A percentile compares a stretch with the other conserved stretches of the same genome.
These are phyloP conservation scores for Trileptium ribeirensis DNA, from an alignment of 2,888 invertebrate genomes.

Conservation along the genomic window DNA sequence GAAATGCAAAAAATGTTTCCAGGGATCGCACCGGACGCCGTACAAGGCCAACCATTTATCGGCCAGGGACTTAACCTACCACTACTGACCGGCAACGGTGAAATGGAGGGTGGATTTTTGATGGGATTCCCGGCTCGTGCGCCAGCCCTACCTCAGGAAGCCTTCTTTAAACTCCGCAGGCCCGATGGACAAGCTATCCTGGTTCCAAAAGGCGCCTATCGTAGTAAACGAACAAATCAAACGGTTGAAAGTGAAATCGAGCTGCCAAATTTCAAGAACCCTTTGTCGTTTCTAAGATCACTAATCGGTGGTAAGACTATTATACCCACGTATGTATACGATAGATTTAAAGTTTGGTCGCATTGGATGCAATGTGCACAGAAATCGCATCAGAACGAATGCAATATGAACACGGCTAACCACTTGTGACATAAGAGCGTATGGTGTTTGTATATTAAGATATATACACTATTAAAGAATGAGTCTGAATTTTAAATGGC, in stretches of 20 bases:
- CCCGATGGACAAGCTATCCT: not conserved
- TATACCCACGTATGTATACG: too few species aligned
- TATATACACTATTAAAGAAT: too few species aligned
- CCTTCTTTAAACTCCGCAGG: not conserved
- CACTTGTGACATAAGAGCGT: too few species aligned
- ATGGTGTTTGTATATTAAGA: too few species aligned
- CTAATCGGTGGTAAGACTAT: too few species aligned
- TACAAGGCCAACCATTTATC: not conserved
- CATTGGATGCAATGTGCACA: too few species aligned
- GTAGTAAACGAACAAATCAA: not conserved
- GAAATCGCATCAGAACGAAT: too few species aligned
- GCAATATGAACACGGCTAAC: too few species aligned
- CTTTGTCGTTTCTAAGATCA: not conserved
- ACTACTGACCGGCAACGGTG: not conserved
- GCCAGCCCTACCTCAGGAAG: not conserved
- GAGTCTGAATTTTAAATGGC: too few species aligned
- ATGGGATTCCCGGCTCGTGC: not conserved
- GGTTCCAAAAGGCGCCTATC: not conserved
- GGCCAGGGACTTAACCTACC: conserved; percentile 2
- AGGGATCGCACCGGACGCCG: not conserved
- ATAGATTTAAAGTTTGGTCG: too few species aligned
- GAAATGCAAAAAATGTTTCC: not conserved
- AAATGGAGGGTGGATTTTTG: not conserved
- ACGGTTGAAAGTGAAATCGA: not conserved
- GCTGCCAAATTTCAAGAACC: not conserved